Base-by-base conservation (phyloP, 2,113 vertebrate genomes). In the Alectura lathami region DNA sequence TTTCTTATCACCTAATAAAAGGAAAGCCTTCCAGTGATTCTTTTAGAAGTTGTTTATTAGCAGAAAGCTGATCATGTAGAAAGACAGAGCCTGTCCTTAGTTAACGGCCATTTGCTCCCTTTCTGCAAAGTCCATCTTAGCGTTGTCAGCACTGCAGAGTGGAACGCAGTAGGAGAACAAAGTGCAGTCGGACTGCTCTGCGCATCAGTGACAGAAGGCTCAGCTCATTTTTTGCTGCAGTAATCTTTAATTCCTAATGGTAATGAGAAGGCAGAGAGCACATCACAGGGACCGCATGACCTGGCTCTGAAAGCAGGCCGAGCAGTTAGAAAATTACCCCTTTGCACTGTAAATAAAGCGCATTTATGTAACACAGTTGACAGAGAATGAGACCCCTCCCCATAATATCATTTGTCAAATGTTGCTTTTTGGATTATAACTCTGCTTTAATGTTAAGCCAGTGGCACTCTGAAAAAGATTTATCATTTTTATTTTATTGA, bases 401-500 rank as follows among this genome's bases (percentile, higher is more conserved):
- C 54, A 32, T 7, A 60, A 40, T 22, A 36, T 50, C 26, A 40
- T 93, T 92, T 94, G 85, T 91, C 79, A 94, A 88, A 95, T 88
- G 76, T 93, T 92, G 89, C 83, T 90, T 96, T 85, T 75, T 32
- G 57, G 76, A 89, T 88, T 72, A 70, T 89, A 74, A 53, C 34
- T 89, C 72, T 68, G 75, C 73, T 79, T 89, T 89, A 93, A 81
- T 89, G 72, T 82, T 77, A 63, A 0, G n/a, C 76, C 85, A 43
- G 24, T 53, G 82, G 93, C 69, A 64, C 64, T 72, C 76, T 51
- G 64, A 88, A 92, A 90, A 56, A 64, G 38, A 93, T 95, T 92
- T 94, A 91, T 94, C 77, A 85, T 93, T 90, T 94, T 95, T 84
- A 94, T 89, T 96, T 96, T 96, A 92, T 96, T 95, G 93, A 95